Percentiles rank a stretch among this genome's conserved stretches.
Evolutionary conservation across 1,140 invertebrate genomes (phyloP).

Genomic region (Hetaerina americana): DNA sequence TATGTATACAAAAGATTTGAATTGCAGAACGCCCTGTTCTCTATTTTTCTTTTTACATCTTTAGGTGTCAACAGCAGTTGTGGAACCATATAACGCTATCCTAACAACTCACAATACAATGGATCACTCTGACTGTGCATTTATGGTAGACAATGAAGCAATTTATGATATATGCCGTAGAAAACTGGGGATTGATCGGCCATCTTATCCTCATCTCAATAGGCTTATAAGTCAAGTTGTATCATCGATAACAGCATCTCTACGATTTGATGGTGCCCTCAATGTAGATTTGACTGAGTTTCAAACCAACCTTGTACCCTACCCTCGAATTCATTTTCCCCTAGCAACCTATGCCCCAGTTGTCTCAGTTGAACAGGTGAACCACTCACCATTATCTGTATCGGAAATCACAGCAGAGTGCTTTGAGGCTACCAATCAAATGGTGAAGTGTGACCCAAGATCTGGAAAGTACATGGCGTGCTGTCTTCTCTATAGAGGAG

Average conservation of each 20-base stretch:
- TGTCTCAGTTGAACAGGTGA: background rate
- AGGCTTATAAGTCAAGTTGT: conserved; percentile 43
- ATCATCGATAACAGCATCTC: conserved; percentile 63
- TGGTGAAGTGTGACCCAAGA: conserved; percentile 53
- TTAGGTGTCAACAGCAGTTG: conserved; percentile 60
- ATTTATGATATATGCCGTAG: conserved; percentile 48
- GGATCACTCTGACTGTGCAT: conserved; percentile 53
- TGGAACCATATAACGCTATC: conserved; percentile 77
- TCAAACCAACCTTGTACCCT: conserved; percentile 58
- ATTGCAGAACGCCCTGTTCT: too few relatives aligned
- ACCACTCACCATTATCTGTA: background rate
- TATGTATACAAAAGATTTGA: too few relatives aligned
- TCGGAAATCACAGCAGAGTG: conserved; percentile 35
- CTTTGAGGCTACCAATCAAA: conserved; percentile 50
- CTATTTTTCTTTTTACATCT: too few relatives aligned
- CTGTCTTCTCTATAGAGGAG: conserved; percentile 53
- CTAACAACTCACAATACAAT: conserved; percentile 64
- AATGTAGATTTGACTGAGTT: conserved; percentile 78
- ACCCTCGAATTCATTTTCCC: conserved; percentile 62
- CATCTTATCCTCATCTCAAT: conserved; percentile 37
- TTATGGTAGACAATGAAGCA: conserved; percentile 50
- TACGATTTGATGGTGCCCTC: conserved; percentile 68
- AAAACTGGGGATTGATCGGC: conserved; percentile 40
- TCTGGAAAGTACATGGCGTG: conserved; percentile 61
- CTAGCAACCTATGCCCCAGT: conserved; percentile 30